These are phyloP conservation scores for Tetraodon nigroviridis DNA, from an alignment of 2,113 vertebrate genomes.

Conservation along the genomic window DNA sequence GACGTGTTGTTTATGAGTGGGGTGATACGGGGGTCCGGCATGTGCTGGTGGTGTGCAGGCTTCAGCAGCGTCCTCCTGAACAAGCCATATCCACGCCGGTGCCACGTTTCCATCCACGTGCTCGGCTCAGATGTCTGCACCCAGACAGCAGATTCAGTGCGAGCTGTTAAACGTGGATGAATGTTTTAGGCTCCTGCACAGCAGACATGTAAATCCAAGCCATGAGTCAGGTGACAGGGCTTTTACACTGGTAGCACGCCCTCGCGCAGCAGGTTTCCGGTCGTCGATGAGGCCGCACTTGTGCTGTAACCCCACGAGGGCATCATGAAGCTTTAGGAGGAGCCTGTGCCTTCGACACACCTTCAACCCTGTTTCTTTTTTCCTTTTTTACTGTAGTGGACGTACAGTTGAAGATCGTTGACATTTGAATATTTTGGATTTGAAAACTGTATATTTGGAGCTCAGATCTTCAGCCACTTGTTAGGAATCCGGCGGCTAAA, in stretches of 20 bases:
- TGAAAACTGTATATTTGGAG: slow-evolving; percentile 70
- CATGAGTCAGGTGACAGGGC: neutral
- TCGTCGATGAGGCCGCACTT: neutral
- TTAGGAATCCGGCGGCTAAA: slow-evolving; percentile 1
- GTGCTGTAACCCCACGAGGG: neutral
- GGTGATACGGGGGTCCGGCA: slow-evolving; percentile 80
- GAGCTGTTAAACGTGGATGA: too few relatives aligned
- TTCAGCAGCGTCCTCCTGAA: slow-evolving; percentile 68
- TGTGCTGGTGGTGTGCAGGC: slow-evolving; percentile 80
- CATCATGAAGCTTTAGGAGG: neutral
- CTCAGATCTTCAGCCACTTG: slow-evolving; percentile 39
- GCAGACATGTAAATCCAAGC: neutral
- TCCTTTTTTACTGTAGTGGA: neutral
- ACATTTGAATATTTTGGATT: slow-evolving; percentile 72
- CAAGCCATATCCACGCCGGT: slow-evolving; percentile 79
- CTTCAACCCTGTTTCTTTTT: neutral
- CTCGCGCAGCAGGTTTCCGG: too few relatives aligned
- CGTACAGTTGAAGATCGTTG: slow-evolving; percentile 39
- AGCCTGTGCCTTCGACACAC: slow-evolving; percentile 20
- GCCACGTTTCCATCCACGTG: slow-evolving; percentile 79
- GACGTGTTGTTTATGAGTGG: slow-evolving; percentile 70
- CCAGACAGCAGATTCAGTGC: slow-evolving; percentile 27
- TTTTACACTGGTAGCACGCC: neutral
- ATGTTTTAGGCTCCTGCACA: neutral
- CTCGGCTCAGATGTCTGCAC: slow-evolving; percentile 81